Evolutionary conservation across 2,888 invertebrate species (phyloP), one percentile per base, ranked within the genome.

Genomic region (Euplexia lucipara): DNA sequence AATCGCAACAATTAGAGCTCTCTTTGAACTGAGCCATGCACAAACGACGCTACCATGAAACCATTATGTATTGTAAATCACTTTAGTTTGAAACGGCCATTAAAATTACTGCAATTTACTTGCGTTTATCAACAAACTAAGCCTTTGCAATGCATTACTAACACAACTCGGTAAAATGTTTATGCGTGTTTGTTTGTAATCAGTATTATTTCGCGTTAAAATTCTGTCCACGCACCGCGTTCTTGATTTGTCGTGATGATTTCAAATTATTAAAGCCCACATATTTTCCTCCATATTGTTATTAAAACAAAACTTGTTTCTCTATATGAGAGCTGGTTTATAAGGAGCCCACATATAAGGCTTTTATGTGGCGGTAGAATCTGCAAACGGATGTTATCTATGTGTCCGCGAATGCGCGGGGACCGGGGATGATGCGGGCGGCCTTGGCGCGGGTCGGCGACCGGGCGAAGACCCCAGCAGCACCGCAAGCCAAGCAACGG

Each of bases 381-480:
- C 89, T 81, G 92, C 90, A 82, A 91, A 88, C 86, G 87, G 88
- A 86, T 87, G 87, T 88, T 93, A 92, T 92, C 90, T 89, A 85
- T 85, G 85, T 83, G 85, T 87, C 88, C 87, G 89, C 88, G 85
- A 88, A 86, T 84, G 86, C 76, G 92, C 90, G 91, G 92, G 92
- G 93, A 92, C 91, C 91, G 91, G 93, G 93, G 94, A 91, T 94
- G 94, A 92, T 94, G 93, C 93, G 92, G 93, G 91, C 92, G 94
- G 93, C 95, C 95, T 95, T 95, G 94, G 88, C 79, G 76, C 91
- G 91, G 95, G 94, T 95, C 95, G 94, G 88, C 92, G 95, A 95
- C 95, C 95, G 95, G 95, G 86, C 94, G 94, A 93, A 94, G 94
- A 95, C 95, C 95, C 89, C 90, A 91, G 86, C 93, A 93, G 92